A percentile compares a stretch with the other conserved stretches of the same genome.
Conservation (phyloP, 2,888 invertebrate genomes). For the Cantharis rufa region DNA sequence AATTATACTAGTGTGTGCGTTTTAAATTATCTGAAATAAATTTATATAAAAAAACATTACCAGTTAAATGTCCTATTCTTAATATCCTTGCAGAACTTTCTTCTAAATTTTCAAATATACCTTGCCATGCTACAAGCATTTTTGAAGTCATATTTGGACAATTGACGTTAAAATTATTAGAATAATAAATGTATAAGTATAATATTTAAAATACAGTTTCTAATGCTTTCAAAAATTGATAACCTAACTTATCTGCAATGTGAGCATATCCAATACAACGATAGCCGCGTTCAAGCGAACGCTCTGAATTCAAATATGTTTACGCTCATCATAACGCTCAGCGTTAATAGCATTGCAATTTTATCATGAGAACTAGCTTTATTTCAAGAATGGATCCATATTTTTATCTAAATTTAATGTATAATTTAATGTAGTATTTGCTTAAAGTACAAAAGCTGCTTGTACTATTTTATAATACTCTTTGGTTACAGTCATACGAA, state of each 20-base stretch:
- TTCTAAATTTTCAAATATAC: constrained; percentile 41
- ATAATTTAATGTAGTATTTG: too few relatives aligned
- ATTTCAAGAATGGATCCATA: too few relatives aligned
- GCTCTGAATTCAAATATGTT: too few relatives aligned
- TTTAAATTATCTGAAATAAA: neutral
- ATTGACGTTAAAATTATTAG: neutral
- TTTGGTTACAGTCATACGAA: too few relatives aligned
- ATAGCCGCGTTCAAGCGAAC: neutral
- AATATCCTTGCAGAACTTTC: constrained; percentile 43
- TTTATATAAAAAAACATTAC: constrained; percentile 33
- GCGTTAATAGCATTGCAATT: too few relatives aligned
- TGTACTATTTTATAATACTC: too few relatives aligned
- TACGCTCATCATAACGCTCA: too few relatives aligned
- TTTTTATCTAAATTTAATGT: too few relatives aligned
- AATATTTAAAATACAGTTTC: neutral
- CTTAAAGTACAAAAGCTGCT: too few relatives aligned
- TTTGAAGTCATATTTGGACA: neutral
- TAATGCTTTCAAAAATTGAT: neutral
- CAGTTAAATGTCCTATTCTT: constrained; percentile 47
- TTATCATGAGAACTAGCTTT: too few relatives aligned
- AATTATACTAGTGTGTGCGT: too few relatives aligned
- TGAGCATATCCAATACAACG: too few relatives aligned
- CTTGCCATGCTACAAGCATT: constrained; percentile 33
- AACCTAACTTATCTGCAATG: neutral
- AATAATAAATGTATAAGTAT: neutral